Evolutionary conservation across 1,140 invertebrate genomes (phyloP).

Genomic region (Drosophila leontia): DNA sequence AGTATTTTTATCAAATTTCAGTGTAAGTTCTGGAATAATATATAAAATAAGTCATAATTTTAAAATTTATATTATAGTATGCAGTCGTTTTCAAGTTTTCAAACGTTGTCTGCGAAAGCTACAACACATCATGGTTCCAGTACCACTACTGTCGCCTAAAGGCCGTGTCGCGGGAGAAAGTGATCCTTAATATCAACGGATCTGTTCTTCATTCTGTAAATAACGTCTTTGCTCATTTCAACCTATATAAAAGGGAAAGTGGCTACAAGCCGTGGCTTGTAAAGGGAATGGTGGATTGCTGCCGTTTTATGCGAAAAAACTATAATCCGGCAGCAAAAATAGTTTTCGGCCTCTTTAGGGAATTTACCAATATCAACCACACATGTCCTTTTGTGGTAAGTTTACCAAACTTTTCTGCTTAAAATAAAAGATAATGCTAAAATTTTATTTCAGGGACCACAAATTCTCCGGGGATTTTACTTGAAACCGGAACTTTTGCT

Average conservation of each 20-base stretch:
- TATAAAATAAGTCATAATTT: no score
- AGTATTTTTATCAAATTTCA: background rate
- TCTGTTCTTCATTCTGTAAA: background rate
- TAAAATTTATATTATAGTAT: no score
- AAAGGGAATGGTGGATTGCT: background rate
- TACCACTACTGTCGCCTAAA: constrained; percentile 1
- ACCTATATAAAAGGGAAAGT: background rate
- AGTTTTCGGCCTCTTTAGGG: background rate
- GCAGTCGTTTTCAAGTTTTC: background rate
- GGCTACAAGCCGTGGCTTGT: constrained; percentile 12
- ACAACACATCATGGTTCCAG: background rate
- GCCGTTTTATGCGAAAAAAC: background rate
- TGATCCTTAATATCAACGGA: background rate
- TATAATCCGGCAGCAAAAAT: constrained; percentile 3
- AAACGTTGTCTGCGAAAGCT: no score
- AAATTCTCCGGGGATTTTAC: background rate
- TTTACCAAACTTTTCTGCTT: no score
- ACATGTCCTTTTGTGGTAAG: background rate
- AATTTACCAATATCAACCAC: constrained; percentile 1
- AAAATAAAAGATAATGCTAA: no score
- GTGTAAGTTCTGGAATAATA: background rate
- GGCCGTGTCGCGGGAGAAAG: background rate
- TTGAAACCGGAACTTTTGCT: background rate
- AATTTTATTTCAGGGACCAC: no score
- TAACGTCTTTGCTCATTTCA: accelerated